phyloP scores from a whole-genome alignment of 1,140 invertebrate species.

The Eumeta japonica region DNA sequence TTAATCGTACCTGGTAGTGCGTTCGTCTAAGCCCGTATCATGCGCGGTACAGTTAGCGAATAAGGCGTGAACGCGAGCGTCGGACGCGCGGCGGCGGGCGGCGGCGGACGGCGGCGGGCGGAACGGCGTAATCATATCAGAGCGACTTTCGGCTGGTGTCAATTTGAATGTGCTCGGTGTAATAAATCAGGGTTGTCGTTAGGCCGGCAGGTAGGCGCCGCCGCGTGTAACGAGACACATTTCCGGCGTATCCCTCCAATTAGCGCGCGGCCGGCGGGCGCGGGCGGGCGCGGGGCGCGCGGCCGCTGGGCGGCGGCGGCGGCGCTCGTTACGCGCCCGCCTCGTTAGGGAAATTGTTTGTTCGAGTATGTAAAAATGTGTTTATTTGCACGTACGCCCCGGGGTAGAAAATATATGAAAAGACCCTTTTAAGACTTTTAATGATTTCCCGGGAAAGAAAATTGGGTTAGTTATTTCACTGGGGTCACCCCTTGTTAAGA shows the following conservation, averaged over 20 bases:
- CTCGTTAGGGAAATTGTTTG: conserved; percentile 56
- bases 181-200: conserved; percentile 39
- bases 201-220: conserved; percentile 21
- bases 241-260: conserved; percentile 44
- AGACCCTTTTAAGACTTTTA: conserved; percentile 59
- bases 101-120: too few relatives aligned
- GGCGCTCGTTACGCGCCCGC: conserved; percentile 30
- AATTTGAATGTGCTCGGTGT: conserved; percentile 29
- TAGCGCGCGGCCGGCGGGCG: conserved; percentile 21
- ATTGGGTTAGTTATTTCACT: conserved; percentile 58
- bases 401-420: conserved; percentile 55
- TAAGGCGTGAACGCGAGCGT: too few relatives aligned
- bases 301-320: not conserved
- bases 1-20: too few relatives aligned
- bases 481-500: conserved; percentile 54
- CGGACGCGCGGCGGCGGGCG: too few relatives aligned
- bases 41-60: too few relatives aligned
- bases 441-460: conserved; percentile 58
- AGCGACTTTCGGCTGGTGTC: conserved; percentile 27
- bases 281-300: not conserved
- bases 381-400: conserved; percentile 56
- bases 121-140: too few relatives aligned
- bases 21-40: too few relatives aligned
- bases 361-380: conserved; percentile 58
- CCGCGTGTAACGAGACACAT: conserved; percentile 38